Percentiles rank a stretch among this genome's conserved stretches.
phyloP scores from a whole-genome alignment of 1,140 invertebrate species.

The Mactra quadrangularis region DNA sequence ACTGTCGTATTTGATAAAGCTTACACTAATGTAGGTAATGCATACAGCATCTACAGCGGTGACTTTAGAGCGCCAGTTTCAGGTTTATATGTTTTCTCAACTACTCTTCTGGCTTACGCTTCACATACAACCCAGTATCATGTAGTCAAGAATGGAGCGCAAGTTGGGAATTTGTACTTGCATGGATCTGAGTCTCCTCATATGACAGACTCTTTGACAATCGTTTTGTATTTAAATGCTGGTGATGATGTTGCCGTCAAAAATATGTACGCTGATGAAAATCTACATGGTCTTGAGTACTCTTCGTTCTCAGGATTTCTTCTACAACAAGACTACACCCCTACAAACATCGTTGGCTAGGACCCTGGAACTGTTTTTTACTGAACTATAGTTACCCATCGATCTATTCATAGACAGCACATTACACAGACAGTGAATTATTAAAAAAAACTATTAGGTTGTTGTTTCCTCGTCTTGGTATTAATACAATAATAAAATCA shows the following conservation, averaged over 20 bases:
- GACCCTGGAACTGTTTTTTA: too few species aligned
- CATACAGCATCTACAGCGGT: background rate
- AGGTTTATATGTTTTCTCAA: slow-evolving; percentile 3
- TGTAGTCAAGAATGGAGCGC: too few species aligned
- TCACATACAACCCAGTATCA: background rate
- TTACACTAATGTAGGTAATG: background rate
- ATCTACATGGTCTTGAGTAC: background rate
- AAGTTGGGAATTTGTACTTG: background rate
- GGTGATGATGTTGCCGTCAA: background rate
- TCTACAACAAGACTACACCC: too few species aligned
- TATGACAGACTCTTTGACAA: background rate
- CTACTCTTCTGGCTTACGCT: background rate
- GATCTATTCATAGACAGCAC: too few species aligned
- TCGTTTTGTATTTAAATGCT: background rate
- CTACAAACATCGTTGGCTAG: too few species aligned
- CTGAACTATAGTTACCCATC: too few species aligned
- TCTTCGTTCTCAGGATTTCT: background rate
- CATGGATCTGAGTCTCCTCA: background rate
- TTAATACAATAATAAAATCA: too few species aligned
- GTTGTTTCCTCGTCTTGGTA: too few species aligned
- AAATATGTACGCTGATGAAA: background rate
- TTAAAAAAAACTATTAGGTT: too few species aligned
- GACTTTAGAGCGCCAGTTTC: background rate
- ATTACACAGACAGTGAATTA: too few species aligned
- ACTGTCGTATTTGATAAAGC: background rate